phyloP scores from a whole-genome alignment of 1,140 invertebrate genomes.

The Drosophila santomea region DNA sequence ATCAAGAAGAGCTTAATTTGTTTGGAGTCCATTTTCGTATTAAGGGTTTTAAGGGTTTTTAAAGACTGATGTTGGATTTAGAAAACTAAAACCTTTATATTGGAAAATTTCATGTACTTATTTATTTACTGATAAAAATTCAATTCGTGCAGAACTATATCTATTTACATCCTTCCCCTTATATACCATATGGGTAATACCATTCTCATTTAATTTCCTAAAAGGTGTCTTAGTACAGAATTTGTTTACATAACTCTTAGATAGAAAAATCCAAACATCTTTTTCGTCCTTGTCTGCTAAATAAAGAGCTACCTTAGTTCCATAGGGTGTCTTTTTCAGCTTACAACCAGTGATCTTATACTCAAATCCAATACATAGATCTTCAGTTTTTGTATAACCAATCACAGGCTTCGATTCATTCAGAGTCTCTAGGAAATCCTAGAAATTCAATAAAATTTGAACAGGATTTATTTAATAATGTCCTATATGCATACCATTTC shows the following conservation, averaged over 20 bases:
- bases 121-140: background rate
- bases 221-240: background rate
- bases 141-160: background rate
- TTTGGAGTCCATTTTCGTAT: too few relatives aligned
- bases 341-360: slow-evolving; percentile 4
- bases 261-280: slow-evolving; percentile 1
- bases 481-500: too few relatives aligned
- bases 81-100: background rate
- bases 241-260: slow-evolving; percentile 9
- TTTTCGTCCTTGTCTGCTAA: background rate
- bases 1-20: too few relatives aligned
- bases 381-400: background rate
- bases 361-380: slow-evolving; percentile 7
- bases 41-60: too few relatives aligned
- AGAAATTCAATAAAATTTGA: too few relatives aligned
- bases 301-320: slow-evolving; percentile 1
- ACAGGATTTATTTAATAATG: too few relatives aligned
- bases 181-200: slow-evolving; percentile 12
- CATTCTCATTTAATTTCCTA: background rate
- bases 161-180: slow-evolving; percentile 1
- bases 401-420: too few relatives aligned
- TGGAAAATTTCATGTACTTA: slow-evolving; percentile 3
- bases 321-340: background rate
- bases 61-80: background rate
- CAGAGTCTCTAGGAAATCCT: too few relatives aligned